A percentile compares a stretch with the other conserved stretches of the same genome.
Evolutionary conservation across 2,888 invertebrate species (phyloP).

Genomic region (Ophioninae sp.): DNA sequence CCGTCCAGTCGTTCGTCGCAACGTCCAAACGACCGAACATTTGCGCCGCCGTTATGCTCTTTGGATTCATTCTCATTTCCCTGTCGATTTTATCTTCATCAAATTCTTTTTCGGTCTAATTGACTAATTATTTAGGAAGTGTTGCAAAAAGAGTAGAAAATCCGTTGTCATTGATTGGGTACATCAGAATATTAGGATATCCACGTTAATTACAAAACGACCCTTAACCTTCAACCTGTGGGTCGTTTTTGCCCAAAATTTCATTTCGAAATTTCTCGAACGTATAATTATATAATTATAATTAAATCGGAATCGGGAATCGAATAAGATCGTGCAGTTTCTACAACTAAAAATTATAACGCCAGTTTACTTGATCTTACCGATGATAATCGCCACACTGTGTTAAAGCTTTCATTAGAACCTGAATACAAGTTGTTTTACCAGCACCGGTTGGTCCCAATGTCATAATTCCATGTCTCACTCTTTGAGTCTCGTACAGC

Average conservation of each 20-base stretch:
- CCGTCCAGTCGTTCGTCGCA: conserved; percentile 99
- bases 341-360: background rate
- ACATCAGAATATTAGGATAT: too few species aligned
- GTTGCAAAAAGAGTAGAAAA: too few species aligned
- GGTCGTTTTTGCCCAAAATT: too few species aligned
- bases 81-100: conserved; percentile 78
- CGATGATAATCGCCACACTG: conserved; percentile 92
- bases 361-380: conserved; percentile 79
- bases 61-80: conserved; percentile 99
- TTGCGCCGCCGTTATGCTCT: conserved; percentile 97
- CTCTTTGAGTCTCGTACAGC: conserved; percentile 96
- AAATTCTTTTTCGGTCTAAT: background rate
- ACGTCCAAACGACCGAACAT: conserved; percentile 99
- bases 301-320: too few species aligned
- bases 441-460: conserved; percentile 97
- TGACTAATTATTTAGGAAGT: background rate
- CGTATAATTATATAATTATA: too few species aligned
- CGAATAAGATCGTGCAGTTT: too few species aligned
- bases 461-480: conserved; percentile 98
- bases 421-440: conserved; percentile 95
- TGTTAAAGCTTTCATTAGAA: conserved; percentile 94
- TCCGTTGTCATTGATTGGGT: too few species aligned
- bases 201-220: too few species aligned
- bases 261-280: too few species aligned
- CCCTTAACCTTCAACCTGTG: too few species aligned